Evolutionary conservation across 1,140 invertebrate species (phyloP).

Genomic region (Thaumetopoea pityocampa): DNA sequence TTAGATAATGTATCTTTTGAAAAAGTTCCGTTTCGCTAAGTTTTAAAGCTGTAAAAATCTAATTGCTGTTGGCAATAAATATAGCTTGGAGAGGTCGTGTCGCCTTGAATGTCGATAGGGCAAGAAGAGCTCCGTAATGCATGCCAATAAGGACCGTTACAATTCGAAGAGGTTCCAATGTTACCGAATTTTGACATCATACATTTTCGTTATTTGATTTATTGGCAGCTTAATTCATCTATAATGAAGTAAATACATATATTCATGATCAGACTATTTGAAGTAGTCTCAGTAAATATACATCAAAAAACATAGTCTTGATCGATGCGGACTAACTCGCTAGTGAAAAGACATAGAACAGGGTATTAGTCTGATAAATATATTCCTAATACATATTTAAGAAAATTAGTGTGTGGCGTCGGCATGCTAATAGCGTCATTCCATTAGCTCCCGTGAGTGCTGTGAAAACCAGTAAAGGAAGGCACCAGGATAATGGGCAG

Average conservation of each 20-base stretch:
- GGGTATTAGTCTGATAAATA: too few species aligned
- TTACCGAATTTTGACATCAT: conserved; percentile 32
- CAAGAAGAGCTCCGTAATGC: conserved; percentile 39
- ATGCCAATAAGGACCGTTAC: conserved; percentile 45
- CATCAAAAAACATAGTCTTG: conserved; percentile 1
- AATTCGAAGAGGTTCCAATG: conserved; percentile 26
- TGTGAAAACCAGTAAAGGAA: too few species aligned
- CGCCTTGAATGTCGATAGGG: conserved; percentile 45
- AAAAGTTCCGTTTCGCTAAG: conserved; percentile 41
- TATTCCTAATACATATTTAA: too few species aligned
- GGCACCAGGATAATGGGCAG: too few species aligned
- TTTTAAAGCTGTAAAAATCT: conserved; percentile 49
- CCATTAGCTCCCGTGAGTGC: too few species aligned
- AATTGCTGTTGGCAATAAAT: conserved; percentile 49
- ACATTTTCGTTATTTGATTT: conserved; percentile 19
- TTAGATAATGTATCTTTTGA: conserved; percentile 60
- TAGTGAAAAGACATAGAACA: too few species aligned
- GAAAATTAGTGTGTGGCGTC: too few species aligned
- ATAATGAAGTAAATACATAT: conserved; percentile 4
- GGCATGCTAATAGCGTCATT: too few species aligned
- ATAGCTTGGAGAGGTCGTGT: conserved; percentile 34
- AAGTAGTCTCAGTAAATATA: background rate
- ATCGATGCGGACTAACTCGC: too few species aligned
- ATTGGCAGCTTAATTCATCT: conserved; percentile 7
- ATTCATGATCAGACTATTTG: conserved; percentile 2